Base-by-base conservation (phyloP, 1,140 invertebrate genomes). In the Cyrtorhinus lividipennis region DNA sequence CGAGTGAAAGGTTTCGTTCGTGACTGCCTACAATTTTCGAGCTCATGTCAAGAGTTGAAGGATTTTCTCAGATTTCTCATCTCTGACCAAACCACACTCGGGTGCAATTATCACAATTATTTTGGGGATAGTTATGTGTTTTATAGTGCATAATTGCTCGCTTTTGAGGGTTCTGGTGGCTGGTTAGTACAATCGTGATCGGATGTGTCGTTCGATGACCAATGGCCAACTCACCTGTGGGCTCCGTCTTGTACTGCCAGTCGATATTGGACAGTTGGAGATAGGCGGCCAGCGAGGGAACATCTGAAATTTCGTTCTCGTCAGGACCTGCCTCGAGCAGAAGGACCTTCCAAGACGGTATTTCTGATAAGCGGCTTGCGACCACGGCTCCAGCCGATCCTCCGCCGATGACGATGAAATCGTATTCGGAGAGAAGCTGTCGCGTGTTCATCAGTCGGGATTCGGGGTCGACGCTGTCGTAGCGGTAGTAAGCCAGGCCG, bases 311-410 rank as follows among this genome's bases (percentile, higher is more conserved):
- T 73, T 92, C 87, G 72, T 91, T 92, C 71, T 95, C 93, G 68
- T 94, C 88, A 1, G 87, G 89, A 1, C 93, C 94, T 5, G 90
- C 92, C 77, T 98, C 94, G 23, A 98, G 72, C 1, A 97, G 76
- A 20, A 97, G 76, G 0, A 95, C 83, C 62, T 82, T 87, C 88
- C 88, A 90, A 53, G 83, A 76, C 3, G 80, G 73, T 13, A 71
- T 64, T 72, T 97, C 94, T 0, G 88, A 88, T 24, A 98, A 74
- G 12, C 95, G 81, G 69, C 83, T 95, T 0, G 94, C 92, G 0
- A 98, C 79, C 2, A 98, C 94, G 0, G 91, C 90, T 0, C 95
- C 92, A 0, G 92, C 90, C 0, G 91, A 92, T 1, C 95, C 95
- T 1, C 87, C 92, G 1, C 95, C 95, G 13, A 98, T 79, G 25